phyloP scores from a whole-genome alignment of 2,888 invertebrate genomes.

The Leptinotarsa haldemani region DNA sequence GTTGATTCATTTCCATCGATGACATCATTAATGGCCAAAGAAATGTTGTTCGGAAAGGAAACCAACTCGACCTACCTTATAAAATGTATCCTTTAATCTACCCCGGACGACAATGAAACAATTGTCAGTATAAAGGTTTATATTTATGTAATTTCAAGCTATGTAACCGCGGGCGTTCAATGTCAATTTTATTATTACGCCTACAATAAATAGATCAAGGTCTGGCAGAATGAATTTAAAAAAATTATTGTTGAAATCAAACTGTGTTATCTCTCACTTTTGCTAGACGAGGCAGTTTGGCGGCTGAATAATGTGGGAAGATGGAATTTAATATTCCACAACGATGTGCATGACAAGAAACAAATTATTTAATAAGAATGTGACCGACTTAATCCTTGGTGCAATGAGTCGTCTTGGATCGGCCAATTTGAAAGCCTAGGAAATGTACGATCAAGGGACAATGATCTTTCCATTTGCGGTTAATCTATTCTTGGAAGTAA shows the following conservation, averaged over 20 bases:
- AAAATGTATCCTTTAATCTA: not conserved
- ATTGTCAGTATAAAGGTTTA: not conserved
- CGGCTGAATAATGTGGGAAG: slow-evolving; percentile 24
- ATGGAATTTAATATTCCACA: slow-evolving; percentile 19
- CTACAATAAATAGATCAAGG: slow-evolving; percentile 25
- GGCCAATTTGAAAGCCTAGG: not conserved
- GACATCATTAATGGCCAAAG: too few relatives aligned
- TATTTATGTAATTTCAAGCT: not conserved
- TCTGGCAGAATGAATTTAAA: not conserved
- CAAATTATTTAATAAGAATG: slow-evolving; percentile 28
- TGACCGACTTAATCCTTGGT: slow-evolving; percentile 30
- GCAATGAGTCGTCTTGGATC: slow-evolving; percentile 14
- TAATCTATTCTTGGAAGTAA: not conserved
- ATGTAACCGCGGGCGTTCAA: slow-evolving; percentile 12
- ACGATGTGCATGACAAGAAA: slow-evolving; percentile 23
- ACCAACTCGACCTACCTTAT: not conserved
- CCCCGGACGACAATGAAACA: not conserved
- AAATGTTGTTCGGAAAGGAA: too few relatives aligned
- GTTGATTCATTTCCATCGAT: too few relatives aligned
- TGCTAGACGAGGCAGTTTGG: slow-evolving; percentile 15
- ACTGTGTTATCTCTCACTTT: slow-evolving; percentile 17
- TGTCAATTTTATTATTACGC: slow-evolving; percentile 29
- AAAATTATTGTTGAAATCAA: slow-evolving; percentile 17
- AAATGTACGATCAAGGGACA: not conserved
- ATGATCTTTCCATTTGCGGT: not conserved